Evolutionary conservation across 2,888 invertebrate genomes (phyloP), one percentile per base, ranked within the genome.

Genomic region (Plagiodera versicolora): DNA sequence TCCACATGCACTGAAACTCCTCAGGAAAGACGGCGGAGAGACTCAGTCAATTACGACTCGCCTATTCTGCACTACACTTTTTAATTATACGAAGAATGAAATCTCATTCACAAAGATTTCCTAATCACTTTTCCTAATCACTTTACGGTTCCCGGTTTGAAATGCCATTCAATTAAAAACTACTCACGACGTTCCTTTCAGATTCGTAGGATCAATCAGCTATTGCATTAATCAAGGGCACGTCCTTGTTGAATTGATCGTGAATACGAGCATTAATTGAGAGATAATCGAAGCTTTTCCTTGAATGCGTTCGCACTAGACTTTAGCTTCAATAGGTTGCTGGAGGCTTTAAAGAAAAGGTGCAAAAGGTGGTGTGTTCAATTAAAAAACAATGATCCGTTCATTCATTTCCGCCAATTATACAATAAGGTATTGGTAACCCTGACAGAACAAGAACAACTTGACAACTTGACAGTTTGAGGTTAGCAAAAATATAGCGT

Each of bases 131-230:
- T 16, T 52, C 32, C 28, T 28, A 58, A 58, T 52, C 47, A 58
- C 39, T 39, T 39, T 14, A 14, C 39, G 14, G 39, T 32, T 32
- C 11, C 32, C 32, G 11, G 32, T 47, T 39, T 52, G 47, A 39
- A 58, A 46, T 58, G 24, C 49, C 32, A 46, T 52, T 52, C 35
- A 58, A 58, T 58, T 58, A 58, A 58, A 58, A 52, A 58, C 58
- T 58, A 58, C 58, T 58, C 28, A 47, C 52, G 50, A 52, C 52
- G 47, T 56, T 58, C 52, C 46, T 52, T 52, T 58, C 52, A 47
- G 30, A 14, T 44, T 35, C 52, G 19, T 28, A 35, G 18, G 52
- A 52, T 58, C 46, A 39, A 39, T 39, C 39, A 39, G 39, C 6
- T n/a, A 39, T 39, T 39, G 39, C 39, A 39, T 39, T 39, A 14